Percentiles rank a stretch among this genome's conserved stretches.
Conservation (phyloP, 2,113 vertebrate species). For the Coregonus clupeaformis region DNA sequence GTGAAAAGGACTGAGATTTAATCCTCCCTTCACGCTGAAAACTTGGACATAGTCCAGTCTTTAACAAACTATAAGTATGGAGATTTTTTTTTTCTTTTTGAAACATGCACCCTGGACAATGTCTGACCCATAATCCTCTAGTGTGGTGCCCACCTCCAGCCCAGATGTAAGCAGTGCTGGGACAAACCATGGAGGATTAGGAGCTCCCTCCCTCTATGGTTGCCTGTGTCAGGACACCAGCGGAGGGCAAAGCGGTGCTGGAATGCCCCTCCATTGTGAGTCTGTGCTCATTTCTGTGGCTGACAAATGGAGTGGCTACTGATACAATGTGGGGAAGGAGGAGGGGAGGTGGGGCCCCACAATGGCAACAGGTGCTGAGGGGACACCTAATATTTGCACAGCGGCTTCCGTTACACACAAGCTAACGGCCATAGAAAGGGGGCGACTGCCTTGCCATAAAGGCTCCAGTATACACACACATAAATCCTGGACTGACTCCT, state of each 20-base stretch:
- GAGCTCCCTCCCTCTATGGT: constrained; percentile 41
- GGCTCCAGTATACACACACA: constrained; percentile 61
- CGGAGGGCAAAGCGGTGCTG: constrained; percentile 44
- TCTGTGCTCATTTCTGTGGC: constrained; percentile 64
- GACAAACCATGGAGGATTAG: constrained; percentile 24
- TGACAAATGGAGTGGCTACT: constrained; percentile 72
- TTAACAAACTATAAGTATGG: constrained; percentile 50
- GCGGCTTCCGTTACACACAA: constrained; percentile 67
- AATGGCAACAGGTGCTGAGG: constrained; percentile 77
- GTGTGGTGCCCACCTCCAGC: not conserved
- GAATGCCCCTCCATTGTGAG: constrained; percentile 68
- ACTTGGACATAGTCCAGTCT: constrained; percentile 13
- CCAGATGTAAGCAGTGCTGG: constrained; percentile 28
- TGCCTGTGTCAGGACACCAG: constrained; percentile 50
- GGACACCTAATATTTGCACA: constrained; percentile 71
- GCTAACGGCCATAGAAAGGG: constrained; percentile 59
- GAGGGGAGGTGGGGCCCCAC: constrained; percentile 53
- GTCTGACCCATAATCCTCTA: constrained; percentile 34
- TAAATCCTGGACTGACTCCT: constrained; percentile 68
- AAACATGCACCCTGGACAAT: constrained; percentile 14
- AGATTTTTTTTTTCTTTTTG: too few species aligned
- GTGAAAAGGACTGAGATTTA: constrained; percentile 39
- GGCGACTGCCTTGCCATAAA: constrained; percentile 58
- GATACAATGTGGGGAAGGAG: constrained; percentile 56
- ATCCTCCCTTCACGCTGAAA: not conserved